These are phyloP conservation scores for Dreissena rostriformis DNA, from an alignment of 1,140 invertebrate species.

Conservation along the genomic window DNA sequence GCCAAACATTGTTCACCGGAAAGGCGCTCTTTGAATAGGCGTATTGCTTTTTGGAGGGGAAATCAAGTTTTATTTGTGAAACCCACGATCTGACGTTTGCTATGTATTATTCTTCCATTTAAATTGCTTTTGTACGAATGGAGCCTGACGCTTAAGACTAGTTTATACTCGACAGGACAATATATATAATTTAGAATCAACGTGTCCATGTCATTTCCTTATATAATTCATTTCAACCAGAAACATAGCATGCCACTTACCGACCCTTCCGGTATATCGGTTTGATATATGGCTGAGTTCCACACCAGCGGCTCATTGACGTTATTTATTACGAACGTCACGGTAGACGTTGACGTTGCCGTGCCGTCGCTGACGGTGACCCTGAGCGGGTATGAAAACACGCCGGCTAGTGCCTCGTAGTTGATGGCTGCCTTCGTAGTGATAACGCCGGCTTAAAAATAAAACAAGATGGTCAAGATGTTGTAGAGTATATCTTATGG, in stretches of 20 bases:
- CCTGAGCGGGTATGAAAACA: background rate
- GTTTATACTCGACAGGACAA: too few species aligned
- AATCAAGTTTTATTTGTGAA: too few species aligned
- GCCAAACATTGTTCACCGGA: too few species aligned
- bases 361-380: background rate
- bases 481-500: background rate
- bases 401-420: background rate
- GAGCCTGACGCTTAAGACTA: too few species aligned
- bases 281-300: background rate
- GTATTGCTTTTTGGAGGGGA: too few species aligned
- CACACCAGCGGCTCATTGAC: conserved; percentile 3
- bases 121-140: too few species aligned
- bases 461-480: background rate
- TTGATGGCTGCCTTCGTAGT: conserved; percentile 1
- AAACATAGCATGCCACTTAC: background rate
- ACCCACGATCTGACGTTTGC: too few species aligned
- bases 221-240: too few species aligned
- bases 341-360: background rate
- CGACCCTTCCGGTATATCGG: background rate
- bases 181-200: too few species aligned
- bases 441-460: conserved; percentile 2
- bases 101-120: too few species aligned
- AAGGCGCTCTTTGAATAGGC: too few species aligned
- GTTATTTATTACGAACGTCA: background rate
- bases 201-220: too few species aligned